Conservation (phyloP, 2,888 invertebrate species). For the Epsilonema sp. region DNA sequence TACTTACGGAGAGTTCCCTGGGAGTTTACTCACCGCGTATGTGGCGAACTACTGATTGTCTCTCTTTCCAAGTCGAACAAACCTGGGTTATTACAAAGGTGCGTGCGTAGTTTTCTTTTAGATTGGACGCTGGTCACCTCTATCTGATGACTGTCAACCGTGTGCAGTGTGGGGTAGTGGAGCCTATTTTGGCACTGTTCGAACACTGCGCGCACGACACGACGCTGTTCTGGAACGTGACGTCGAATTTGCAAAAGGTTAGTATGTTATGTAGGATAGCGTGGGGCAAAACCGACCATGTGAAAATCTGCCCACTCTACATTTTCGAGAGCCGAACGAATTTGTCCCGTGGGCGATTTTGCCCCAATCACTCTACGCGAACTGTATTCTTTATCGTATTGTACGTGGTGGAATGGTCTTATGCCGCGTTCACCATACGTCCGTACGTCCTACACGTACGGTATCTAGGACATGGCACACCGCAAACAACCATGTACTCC, state of each 20-base stretch:
- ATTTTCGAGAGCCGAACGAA: too few species aligned
- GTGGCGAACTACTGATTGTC: too few species aligned
- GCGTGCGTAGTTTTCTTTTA: constrained; percentile 4
- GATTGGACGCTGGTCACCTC: constrained; percentile 7
- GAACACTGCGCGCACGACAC: constrained; percentile 4
- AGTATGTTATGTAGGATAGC: too few species aligned
- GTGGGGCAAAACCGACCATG: not conserved
- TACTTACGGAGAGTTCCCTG: too few species aligned
- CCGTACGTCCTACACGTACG: too few species aligned
- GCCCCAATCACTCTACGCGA: not conserved
- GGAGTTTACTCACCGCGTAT: too few species aligned
- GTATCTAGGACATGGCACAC: too few species aligned
- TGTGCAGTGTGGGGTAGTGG: constrained; percentile 2
- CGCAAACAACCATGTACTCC: too few species aligned
- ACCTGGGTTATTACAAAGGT: too few species aligned
- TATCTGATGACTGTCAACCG: constrained; percentile 2
- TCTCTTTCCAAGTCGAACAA: too few species aligned
- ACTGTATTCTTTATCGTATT: not conserved
- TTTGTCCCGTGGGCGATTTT: not conserved
- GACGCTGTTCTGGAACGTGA: constrained; percentile 7
- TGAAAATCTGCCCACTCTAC: too few species aligned
- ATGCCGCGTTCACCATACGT: too few species aligned
- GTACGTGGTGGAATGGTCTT: not conserved
- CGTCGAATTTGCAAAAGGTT: not conserved
- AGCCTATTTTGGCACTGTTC: constrained; percentile 6